Conservation (phyloP, 2,113 vertebrate genomes). For the Rhagologus leucostigma region DNA sequence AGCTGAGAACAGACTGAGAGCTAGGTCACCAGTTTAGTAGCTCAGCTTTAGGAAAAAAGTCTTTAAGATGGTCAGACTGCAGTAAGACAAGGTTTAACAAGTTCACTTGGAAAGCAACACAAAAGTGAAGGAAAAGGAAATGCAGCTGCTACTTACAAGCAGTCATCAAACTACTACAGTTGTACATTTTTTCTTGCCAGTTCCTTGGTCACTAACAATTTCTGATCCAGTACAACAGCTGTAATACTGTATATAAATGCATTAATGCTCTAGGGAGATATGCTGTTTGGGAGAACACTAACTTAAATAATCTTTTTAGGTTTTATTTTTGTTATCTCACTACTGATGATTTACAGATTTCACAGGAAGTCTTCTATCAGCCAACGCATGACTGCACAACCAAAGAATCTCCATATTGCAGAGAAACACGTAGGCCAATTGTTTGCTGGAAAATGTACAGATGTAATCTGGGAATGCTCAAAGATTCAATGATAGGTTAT, state of each 20-base stretch:
- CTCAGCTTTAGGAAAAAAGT: neutral
- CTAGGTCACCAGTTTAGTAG: neutral
- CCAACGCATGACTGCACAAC: conserved; percentile 66
- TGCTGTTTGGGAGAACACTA: neutral
- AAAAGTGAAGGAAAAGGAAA: conserved; percentile 21
- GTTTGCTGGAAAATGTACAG: conserved; percentile 67
- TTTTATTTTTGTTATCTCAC: conserved; percentile 41
- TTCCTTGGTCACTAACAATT: neutral
- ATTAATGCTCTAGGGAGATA: neutral
- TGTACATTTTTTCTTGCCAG: neutral
- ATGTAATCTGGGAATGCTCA: conserved; percentile 68
- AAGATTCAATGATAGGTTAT: neutral
- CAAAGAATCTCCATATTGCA: conserved; percentile 48
- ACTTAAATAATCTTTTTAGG: conserved; percentile 32
- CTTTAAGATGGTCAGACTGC: neutral
- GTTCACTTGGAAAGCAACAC: neutral
- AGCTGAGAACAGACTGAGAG: neutral
- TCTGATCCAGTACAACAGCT: conserved; percentile 35
- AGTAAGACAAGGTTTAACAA: neutral
- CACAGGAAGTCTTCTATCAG: conserved; percentile 41
- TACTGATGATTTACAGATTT: conserved; percentile 73
- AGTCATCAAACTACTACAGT: neutral
- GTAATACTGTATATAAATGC: neutral
- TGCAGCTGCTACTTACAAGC: conserved; percentile 29
- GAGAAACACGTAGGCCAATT: conserved; percentile 45